Evolutionary conservation across 2,797 vertebrate species (phyloP).

Genomic region (Sciaenops ocellatus): DNA sequence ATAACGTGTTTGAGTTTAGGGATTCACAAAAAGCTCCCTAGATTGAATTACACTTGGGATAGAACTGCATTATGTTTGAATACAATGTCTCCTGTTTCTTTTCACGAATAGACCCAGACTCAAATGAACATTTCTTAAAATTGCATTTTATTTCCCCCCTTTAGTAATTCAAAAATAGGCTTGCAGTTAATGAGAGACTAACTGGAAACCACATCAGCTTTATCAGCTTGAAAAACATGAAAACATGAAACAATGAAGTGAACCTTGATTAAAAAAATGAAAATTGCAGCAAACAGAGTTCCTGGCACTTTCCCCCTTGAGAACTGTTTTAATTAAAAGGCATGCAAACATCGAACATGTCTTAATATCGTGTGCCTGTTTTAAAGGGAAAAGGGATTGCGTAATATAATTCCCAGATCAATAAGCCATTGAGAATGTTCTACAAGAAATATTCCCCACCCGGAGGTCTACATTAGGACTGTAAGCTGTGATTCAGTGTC

Average conservation of each 20-base stretch:
- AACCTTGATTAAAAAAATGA: slow-evolving; percentile 54
- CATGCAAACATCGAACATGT: slow-evolving; percentile 63
- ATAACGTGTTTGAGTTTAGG: slow-evolving; percentile 3
- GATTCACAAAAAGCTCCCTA: slow-evolving; percentile 2
- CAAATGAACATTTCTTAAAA: slow-evolving; percentile 3
- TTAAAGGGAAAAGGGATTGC: slow-evolving; percentile 45
- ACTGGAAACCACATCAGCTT: slow-evolving; percentile 5
- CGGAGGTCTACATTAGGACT: slow-evolving; percentile 74
- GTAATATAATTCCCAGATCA: slow-evolving; percentile 75
- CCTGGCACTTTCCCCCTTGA: slow-evolving; percentile 22
- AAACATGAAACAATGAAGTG: slow-evolving; percentile 45
- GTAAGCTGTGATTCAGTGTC: slow-evolving; percentile 73
- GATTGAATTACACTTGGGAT: slow-evolving; percentile 19
- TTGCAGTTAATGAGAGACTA: slow-evolving; percentile 9
- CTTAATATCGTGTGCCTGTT: slow-evolving; percentile 59
- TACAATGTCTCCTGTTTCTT: neutral
- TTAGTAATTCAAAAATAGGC: slow-evolving; percentile 11
- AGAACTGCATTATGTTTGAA: neutral
- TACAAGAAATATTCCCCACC: slow-evolving; percentile 75
- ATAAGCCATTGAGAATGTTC: slow-evolving; percentile 77
- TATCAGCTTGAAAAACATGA: slow-evolving; percentile 14
- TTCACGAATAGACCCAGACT: neutral
- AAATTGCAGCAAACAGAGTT: slow-evolving; percentile 41
- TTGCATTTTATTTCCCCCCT: neutral
- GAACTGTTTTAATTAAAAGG: slow-evolving; percentile 76